Conservation (phyloP, 2,797 vertebrate species). For the Heterohyrax brucei region DNA sequence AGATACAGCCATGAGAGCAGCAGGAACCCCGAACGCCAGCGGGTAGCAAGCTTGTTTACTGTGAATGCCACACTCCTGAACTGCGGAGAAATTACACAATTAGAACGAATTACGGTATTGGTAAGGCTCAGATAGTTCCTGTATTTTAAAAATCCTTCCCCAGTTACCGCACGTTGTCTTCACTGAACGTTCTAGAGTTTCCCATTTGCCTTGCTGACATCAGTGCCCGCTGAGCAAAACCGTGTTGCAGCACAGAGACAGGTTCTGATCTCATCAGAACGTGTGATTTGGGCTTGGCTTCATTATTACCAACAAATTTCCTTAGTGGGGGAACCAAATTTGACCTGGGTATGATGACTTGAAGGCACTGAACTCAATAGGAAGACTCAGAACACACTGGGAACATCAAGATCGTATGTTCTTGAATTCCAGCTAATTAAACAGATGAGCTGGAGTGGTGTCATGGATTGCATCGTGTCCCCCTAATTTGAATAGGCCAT, state of each 20-base stretch:
- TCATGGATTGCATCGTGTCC: too few species aligned
- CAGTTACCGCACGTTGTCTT: not conserved
- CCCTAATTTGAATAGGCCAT: too few species aligned
- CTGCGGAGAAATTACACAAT: constrained; percentile 89
- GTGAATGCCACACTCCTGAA: constrained; percentile 94
- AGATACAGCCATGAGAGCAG: constrained; percentile 95
- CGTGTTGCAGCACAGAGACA: not conserved
- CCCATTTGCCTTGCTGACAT: not conserved
- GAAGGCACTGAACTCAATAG: not conserved
- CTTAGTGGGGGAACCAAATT: not conserved
- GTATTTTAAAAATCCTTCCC: not conserved
- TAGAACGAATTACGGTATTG: not conserved
- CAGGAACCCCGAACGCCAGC: constrained; percentile 97
- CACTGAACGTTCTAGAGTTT: not conserved
- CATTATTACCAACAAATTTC: not conserved
- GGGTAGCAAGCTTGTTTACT: constrained; percentile 94
- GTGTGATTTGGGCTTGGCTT: not conserved
- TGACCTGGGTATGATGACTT: not conserved
- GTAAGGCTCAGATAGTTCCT: not conserved
- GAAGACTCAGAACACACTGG: not conserved
- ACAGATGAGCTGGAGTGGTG: not conserved
- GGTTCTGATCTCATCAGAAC: not conserved
- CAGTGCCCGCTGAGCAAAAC: not conserved
- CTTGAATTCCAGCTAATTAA: not conserved
- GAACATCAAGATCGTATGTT: not conserved